These are phyloP conservation scores for Diceros bicornis DNA, from an alignment of 2,797 vertebrate genomes.

Conservation along the genomic window DNA sequence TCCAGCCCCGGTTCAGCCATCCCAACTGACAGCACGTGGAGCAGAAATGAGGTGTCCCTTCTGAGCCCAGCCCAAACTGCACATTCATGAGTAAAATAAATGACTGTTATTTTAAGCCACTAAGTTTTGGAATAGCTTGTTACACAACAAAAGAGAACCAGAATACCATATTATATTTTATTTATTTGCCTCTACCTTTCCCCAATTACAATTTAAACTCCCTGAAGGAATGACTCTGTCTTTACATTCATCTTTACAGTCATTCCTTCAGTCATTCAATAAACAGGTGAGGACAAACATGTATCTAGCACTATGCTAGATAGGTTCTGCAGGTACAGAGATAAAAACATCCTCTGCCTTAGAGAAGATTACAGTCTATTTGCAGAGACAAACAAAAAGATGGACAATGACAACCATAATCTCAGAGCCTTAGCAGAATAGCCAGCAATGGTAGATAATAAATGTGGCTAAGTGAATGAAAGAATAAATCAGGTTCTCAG, in stretches of 20 bases:
- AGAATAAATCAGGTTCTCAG: not conserved
- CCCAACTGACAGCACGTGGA: not conserved
- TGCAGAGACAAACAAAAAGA: not conserved
- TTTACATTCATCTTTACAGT: not conserved
- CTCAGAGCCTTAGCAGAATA: constrained; percentile 12
- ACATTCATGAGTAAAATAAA: not conserved
- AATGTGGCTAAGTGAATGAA: not conserved
- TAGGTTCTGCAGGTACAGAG: not conserved
- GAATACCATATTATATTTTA: not conserved
- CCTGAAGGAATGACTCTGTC: not conserved
- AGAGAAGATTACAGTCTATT: not conserved
- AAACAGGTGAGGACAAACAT: not conserved
- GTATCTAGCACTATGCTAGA: not conserved
- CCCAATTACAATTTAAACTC: not conserved
- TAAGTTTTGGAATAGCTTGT: not conserved
- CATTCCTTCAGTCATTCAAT: not conserved
- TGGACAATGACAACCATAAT: not conserved
- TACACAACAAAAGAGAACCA: not conserved
- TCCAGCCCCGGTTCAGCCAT: not conserved
- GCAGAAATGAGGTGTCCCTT: not conserved
- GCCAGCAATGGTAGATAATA: not conserved
- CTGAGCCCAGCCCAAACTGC: not conserved
- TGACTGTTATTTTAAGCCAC: not conserved
- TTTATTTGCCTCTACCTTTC: not conserved
- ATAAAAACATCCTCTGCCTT: not conserved